Evolutionary conservation across 2,113 vertebrate species (phyloP).

Genomic region (Sinocyclocheilus anophthalmus): DNA sequence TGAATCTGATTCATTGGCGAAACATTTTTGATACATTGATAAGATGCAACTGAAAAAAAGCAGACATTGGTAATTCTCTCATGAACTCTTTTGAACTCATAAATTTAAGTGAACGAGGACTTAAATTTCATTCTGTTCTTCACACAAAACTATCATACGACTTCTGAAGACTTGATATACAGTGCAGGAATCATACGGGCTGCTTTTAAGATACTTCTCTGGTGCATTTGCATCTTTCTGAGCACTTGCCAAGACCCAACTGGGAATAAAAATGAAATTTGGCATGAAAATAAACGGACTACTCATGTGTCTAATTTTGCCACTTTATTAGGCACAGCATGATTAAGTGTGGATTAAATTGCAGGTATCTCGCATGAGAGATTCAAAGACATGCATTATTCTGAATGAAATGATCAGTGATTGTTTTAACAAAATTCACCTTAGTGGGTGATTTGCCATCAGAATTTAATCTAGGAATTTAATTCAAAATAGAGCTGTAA

Average conservation of each 20-base stretch:
- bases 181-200: background rate
- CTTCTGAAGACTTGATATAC: background rate
- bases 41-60: background rate
- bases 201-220: background rate
- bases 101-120: too few relatives aligned
- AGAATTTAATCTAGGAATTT: background rate
- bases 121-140: background rate
- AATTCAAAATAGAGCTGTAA: background rate
- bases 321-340: background rate
- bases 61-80: background rate
- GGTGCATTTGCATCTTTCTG: background rate
- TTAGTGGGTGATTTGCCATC: background rate
- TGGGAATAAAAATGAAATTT: background rate
- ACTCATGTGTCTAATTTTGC: background rate
- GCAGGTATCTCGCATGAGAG: background rate
- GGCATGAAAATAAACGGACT: background rate
- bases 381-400: background rate
- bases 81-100: too few relatives aligned
- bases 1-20: background rate
- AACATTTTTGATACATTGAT: background rate
- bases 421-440: background rate
- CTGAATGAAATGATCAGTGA: background rate
- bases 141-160: background rate
- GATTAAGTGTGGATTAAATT: background rate
- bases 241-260: background rate